A percentile compares a stretch with the other conserved stretches of the same genome.
Evolutionary conservation across 2,888 invertebrate genomes (phyloP).

Genomic region (Callosobruchus maculatus): DNA sequence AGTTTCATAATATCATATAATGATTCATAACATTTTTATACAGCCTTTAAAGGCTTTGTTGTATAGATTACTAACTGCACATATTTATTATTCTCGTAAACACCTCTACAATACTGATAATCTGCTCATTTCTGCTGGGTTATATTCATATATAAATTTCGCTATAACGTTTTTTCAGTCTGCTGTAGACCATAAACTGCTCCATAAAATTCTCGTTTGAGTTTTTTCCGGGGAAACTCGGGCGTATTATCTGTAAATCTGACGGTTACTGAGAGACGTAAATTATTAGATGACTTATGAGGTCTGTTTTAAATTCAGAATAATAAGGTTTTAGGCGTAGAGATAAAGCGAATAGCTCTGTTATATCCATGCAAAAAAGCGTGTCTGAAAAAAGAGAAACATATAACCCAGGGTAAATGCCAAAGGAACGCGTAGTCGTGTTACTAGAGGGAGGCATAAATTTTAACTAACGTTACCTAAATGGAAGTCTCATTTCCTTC

Average conservation of each 20-base stretch:
- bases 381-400: neutral
- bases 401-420: neutral
- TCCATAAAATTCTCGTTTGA: neutral
- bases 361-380: neutral
- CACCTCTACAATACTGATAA: too few relatives aligned
- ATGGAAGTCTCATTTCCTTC: too few relatives aligned
- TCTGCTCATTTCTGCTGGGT: too few relatives aligned
- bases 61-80: too few relatives aligned
- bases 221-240: neutral
- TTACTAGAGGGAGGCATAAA: neutral
- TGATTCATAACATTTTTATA: too few relatives aligned
- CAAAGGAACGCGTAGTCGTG: neutral
- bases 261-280: neutral
- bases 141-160: too few relatives aligned
- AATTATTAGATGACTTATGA: neutral
- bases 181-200: conserved; percentile 1
- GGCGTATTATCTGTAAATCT: neutral
- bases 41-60: too few relatives aligned
- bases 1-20: too few relatives aligned
- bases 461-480: too few relatives aligned
- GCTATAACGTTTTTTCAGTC: conserved; percentile 1
- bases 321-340: neutral
- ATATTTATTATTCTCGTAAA: too few relatives aligned
- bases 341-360: neutral
- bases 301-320: neutral